Evolutionary conservation across 2,113 vertebrate genomes (phyloP).

Genomic region (Myanophis thanlyinensis): DNA sequence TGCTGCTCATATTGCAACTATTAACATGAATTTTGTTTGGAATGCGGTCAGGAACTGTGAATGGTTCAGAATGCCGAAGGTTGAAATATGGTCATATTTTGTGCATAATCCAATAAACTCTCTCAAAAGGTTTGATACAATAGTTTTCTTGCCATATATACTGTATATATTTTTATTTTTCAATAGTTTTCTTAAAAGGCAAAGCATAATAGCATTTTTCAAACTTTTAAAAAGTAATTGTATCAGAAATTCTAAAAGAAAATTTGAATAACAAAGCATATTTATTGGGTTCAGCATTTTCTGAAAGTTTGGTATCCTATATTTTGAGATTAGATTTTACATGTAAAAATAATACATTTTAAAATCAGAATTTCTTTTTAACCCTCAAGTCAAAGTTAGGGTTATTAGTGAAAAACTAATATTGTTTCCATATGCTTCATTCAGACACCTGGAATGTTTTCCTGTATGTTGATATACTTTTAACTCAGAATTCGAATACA

Average conservation of each 20-base stretch:
- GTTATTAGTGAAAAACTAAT: not conserved
- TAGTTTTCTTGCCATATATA: constrained; percentile 17
- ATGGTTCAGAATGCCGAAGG: constrained; percentile 37
- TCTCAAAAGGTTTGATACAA: constrained; percentile 22
- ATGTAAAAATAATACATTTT: not conserved
- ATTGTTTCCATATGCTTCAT: not conserved
- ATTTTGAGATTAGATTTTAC: not conserved
- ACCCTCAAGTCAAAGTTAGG: not conserved
- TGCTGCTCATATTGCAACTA: constrained; percentile 25
- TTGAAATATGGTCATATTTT: constrained; percentile 25
- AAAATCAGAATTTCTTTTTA: not conserved
- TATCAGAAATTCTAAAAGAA: not conserved
- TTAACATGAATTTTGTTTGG: constrained; percentile 25
- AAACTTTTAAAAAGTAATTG: not conserved
- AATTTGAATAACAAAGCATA: not conserved
- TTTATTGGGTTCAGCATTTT: not conserved
- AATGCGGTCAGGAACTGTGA: constrained; percentile 37
- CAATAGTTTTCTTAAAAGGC: constrained; percentile 14
- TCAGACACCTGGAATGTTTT: not conserved
- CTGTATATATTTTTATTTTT: too few relatives aligned
- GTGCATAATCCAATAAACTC: constrained; percentile 20
- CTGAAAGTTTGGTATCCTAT: not conserved
- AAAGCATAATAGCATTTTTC: not conserved
- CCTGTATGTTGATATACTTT: not conserved
- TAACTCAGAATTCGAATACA: not conserved